These are phyloP conservation scores for Emydocephalus ijimae DNA, from an alignment of 2,113 vertebrate species.

Conservation along the genomic window DNA sequence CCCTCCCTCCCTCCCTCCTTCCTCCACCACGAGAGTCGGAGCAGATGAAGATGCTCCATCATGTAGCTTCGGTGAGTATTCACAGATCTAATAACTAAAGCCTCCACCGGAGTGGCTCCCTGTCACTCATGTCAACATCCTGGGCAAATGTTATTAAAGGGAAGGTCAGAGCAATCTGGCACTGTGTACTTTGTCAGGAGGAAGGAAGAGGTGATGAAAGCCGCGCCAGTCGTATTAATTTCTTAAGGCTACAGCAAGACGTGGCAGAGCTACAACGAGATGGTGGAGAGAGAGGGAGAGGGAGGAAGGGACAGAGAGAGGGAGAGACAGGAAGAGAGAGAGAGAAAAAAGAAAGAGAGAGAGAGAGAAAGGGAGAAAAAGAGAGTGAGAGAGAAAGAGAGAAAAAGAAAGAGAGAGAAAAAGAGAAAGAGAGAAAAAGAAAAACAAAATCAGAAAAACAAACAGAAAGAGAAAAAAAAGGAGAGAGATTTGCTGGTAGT, in stretches of 20 bases:
- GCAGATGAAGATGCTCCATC: constrained; percentile 13
- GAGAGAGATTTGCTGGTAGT: background rate
- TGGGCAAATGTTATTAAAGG: constrained; percentile 32
- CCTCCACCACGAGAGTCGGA: background rate
- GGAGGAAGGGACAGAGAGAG: background rate
- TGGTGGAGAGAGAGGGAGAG: too few species aligned
- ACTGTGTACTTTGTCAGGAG: background rate
- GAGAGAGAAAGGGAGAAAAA: too few species aligned
- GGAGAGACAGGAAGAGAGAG: too few species aligned
- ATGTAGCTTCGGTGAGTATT: constrained; percentile 15
- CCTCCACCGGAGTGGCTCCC: constrained; percentile 16
- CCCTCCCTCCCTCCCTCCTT: background rate
- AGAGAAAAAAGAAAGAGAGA: too few species aligned
- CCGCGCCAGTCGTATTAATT: background rate
- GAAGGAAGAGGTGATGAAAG: background rate
- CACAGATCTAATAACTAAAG: constrained; percentile 30
- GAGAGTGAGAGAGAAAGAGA: too few species aligned
- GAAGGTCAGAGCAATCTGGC: constrained; percentile 16
- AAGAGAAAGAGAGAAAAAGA: too few species aligned
- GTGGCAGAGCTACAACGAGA: background rate
- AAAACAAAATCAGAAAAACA: too few species aligned
- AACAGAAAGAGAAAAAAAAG: too few species aligned
- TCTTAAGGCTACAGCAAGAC: background rate
- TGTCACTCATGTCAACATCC: constrained; percentile 26
- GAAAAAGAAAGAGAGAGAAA: rapidly evolving